Evolutionary conservation across 2,113 vertebrate genomes (phyloP), one percentile per base, ranked within the genome.

Genomic region (Tursiops truncatus): DNA sequence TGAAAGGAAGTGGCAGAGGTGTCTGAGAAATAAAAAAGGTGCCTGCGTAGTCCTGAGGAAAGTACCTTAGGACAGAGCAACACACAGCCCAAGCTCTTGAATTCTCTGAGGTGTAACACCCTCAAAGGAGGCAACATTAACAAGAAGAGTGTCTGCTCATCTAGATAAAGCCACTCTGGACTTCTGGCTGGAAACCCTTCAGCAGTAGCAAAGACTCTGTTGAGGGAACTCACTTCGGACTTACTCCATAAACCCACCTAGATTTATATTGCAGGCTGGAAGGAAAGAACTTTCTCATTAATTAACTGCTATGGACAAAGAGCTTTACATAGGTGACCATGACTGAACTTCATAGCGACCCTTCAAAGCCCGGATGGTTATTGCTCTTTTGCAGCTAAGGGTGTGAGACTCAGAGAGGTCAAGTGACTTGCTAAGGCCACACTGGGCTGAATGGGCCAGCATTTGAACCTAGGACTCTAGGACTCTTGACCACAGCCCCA

Each of bases 1-100:
- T 96, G 96, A 97, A 97, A 96, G 95, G 81, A 79, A 17, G 56
- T 44, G 44, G 21, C 79, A 71, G 89, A 97, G 91, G 96, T 97
- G 96, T 94, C 83, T 36, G 91, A 79, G 96, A 95, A 96, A 97
- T 83, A 31, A 58, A 83, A 95, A 96, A 94, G 88, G 38, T 33
- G 62, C 3, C 58, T 47, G 17, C 84, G n/a, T 44, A 58, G 65
- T 80, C 94, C 79, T 7, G 31, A 44, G 62, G 77, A 97, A 81
- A 65, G 80, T 92, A 83, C 44, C 41, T 79, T 0, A 3, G 62
- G 67, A 53, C 33, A 44, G 62, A 68, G 56, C 38, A 12, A n/a
- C 41, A 38, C 11, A 3, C 6, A 31, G n/a, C 20, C 20, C 26
- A 8, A 15, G 36, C 71, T 79, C 58, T 47, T 47, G 77, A 31